Evolutionary conservation across 2,113 vertebrate species (phyloP), one percentile per base, ranked within the genome.

Genomic region (Dipodomys stephensi): DNA sequence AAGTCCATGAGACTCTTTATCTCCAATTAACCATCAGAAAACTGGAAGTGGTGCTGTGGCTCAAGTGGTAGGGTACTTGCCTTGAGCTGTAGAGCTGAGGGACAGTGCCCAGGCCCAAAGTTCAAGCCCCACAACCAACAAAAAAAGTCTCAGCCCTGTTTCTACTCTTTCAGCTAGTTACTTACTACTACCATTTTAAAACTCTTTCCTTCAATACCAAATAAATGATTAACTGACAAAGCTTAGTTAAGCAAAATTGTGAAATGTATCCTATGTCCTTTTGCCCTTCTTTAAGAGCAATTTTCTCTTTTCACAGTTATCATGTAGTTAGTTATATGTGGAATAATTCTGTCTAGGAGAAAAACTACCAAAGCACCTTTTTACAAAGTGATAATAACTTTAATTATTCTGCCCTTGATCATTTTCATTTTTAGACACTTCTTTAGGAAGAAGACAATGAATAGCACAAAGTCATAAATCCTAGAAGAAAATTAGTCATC

Each of bases 211-310:
- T 67, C 69, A 89, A 53, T 69, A 30, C 68, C 60, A 78, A 79
- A n/a, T 83, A 68, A 94, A 60, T 89, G 81, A 92, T 95, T 80
- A 93, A 86, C 80, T 60, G 25, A 22, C 53, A 79, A 30, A 46
- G 23, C 44, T 91, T 82, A 53, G 11, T 74, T 78, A 90, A 87
- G 44, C 64, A 89, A 82, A 89, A 71, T 90, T 90, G 84, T 90
- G 82, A 94, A 94, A 89, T 93, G 71, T 25, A 57, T 76, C 71
- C 84, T 82, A 8, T 96, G 83, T 11, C 62, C 77, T 65, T 86
- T 88, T 4, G 18, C 12, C n/a, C 32, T 25, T 76, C 46, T 76
- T 44, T 80, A 60, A 94, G 32, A 82, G 69, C 19, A 7, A 23
- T 87, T 60, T 83, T 87, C 49, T 81, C 16, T n/a, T 87, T 92